phyloP scores from a whole-genome alignment of 2,888 invertebrate species.

The Philopedon plagiatum region DNA sequence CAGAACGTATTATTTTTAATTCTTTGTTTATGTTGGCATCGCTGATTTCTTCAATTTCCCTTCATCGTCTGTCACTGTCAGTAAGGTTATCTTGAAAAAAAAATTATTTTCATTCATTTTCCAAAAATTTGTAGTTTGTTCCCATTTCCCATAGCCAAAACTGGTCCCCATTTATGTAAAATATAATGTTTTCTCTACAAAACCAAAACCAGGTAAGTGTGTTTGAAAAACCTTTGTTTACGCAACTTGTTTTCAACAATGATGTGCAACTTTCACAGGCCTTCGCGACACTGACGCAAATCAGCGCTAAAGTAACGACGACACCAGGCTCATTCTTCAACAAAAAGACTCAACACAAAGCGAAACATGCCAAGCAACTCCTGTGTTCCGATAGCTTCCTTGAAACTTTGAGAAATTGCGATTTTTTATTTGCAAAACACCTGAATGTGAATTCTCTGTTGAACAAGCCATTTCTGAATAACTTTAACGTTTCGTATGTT shows the following conservation, averaged over 20 bases:
- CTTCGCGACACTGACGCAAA: slow-evolving; percentile 67
- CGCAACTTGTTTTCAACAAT: slow-evolving; percentile 21
- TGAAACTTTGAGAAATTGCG: slow-evolving; percentile 67
- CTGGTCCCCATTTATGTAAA: slow-evolving; percentile 34
- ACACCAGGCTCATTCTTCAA: slow-evolving; percentile 65
- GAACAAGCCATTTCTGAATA: slow-evolving; percentile 63
- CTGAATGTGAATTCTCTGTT: slow-evolving; percentile 61
- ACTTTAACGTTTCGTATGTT: slow-evolving; percentile 65
- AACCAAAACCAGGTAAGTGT: slow-evolving; percentile 70
- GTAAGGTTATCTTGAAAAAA: slow-evolving; percentile 45
- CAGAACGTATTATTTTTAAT: neutral
- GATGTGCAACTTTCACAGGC: slow-evolving; percentile 46
- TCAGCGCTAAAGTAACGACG: slow-evolving; percentile 67
- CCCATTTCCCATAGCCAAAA: slow-evolving; percentile 10
- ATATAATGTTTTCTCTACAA: slow-evolving; percentile 69
- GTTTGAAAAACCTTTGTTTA: slow-evolving; percentile 22
- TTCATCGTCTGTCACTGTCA: slow-evolving; percentile 22
- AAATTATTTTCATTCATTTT: slow-evolving; percentile 40
- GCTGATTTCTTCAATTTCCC: neutral
- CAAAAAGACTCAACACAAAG: slow-evolving; percentile 61
- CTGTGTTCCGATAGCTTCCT: slow-evolving; percentile 69
- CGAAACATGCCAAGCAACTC: slow-evolving; percentile 59
- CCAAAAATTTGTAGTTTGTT: slow-evolving; percentile 44
- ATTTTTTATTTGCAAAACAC: slow-evolving; percentile 64
- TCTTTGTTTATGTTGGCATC: slow-evolving; percentile 3